Conservation (phyloP, 1,140 invertebrate genomes). For the Camponotus floridanus region DNA sequence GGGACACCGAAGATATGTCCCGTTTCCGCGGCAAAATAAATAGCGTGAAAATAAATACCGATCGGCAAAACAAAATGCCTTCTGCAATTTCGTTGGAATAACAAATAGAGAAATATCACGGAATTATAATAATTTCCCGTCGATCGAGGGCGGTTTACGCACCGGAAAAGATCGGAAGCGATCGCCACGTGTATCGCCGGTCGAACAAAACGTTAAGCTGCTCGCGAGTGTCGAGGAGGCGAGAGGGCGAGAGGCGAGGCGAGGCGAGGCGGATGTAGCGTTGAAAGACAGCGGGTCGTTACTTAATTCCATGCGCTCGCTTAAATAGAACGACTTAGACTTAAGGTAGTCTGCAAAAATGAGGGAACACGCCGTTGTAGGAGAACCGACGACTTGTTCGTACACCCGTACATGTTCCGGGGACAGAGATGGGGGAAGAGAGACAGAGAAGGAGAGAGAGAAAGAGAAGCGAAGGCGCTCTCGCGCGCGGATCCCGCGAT, state of each 20-base stretch:
- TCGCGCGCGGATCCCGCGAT: constrained; percentile 77
- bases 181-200: constrained; percentile 47
- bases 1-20: not conserved
- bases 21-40: constrained; percentile 37
- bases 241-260: constrained; percentile 18
- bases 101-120: not conserved
- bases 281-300: constrained; percentile 83
- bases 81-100: constrained; percentile 10
- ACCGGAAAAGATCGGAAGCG: constrained; percentile 23
- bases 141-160: not conserved
- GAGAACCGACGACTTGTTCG: constrained; percentile 59
- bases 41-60: constrained; percentile 19
- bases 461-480: not conserved
- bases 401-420: constrained; percentile 46
- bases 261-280: constrained; percentile 79
- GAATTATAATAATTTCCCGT: not conserved
- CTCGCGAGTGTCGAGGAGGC: not conserved
- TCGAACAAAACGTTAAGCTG: constrained; percentile 38
- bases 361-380: constrained; percentile 76
- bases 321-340: constrained; percentile 84
- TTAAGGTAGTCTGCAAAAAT: constrained; percentile 83
- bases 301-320: constrained; percentile 82
- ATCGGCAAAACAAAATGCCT: not conserved
- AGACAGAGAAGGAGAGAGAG: constrained; percentile 5
- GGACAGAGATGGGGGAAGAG: not conserved